Base-by-base conservation (phyloP, 2,113 vertebrate species). In the Oncorhynchus mykiss region DNA sequence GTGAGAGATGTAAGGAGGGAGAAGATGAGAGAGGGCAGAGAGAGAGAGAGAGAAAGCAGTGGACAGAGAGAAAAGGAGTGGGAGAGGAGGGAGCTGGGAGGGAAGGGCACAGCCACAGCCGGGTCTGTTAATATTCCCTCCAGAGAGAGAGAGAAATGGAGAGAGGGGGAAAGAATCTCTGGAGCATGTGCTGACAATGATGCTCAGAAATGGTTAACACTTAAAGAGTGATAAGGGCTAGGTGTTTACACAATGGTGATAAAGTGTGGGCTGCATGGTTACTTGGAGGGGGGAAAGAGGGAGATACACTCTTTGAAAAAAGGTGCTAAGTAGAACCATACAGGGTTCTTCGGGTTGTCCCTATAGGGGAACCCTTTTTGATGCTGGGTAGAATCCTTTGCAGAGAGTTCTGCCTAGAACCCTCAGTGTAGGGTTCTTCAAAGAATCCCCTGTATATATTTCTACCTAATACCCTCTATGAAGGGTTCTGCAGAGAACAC, bases 131-230 rank as follows among this genome's bases (percentile, higher is more conserved):
- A 14, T 16, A 70, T 78, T 20, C 54, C n/a, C 22, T 72, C 67
- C 67, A 6, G 64, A 62, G 18, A 62, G 62, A 25, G 25, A 14
- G 25, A 66, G 25, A 66, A 66, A 27, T 1, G 12, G 8, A 66
- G 25, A 66, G 64, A 27, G 64, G 29, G 65, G 14, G 65, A 67
- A 24, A 60, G 16, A 48, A 59, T 62, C 73, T 29, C 16, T 20
- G 39, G 72, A 24, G 59, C 54, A 18, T 9, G 59, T 72, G 77
- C 48, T 70, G 69, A 70, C 68, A 74, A 66, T 73, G 68, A 73
- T 73, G 62, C 74, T 78, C 72, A 65, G 62, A 67, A 75, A 73
- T 70, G 72, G 24, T 59, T 64, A 24, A n/a, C 59, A 62, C 59
- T 62, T 54, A 62, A 20, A 8, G 59, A n/a, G 54, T 0, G n/a